Conservation (phyloP, 2,888 invertebrate species). For the Callyntrura guangdongensis region DNA sequence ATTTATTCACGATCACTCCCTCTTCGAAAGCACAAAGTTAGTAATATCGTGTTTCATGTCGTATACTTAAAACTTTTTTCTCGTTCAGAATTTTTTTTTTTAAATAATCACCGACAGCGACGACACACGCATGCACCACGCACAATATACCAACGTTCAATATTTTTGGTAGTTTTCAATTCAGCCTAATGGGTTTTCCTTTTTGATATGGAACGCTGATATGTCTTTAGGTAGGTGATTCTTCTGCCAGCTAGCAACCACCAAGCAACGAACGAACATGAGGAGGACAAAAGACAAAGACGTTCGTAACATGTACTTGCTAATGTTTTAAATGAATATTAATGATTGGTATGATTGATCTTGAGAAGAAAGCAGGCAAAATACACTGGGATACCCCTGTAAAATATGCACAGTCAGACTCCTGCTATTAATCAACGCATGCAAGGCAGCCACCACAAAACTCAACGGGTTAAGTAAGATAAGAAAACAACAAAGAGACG, state of each 20-base stretch:
- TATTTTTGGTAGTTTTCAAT: not conserved
- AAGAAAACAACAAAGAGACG: constrained; percentile 35
- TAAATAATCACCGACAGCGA: not conserved
- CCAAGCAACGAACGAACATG: not conserved
- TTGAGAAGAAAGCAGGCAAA: constrained; percentile 37
- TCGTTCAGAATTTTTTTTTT: not conserved
- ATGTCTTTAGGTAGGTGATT: not conserved
- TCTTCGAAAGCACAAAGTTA: not conserved
- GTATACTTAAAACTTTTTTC: too few species aligned
- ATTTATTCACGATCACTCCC: constrained; percentile 41
- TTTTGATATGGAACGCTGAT: not conserved
- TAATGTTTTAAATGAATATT: constrained; percentile 37
- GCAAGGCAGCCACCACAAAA: not conserved
- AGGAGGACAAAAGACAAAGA: not conserved
- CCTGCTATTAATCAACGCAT: not conserved
- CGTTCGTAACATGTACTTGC: not conserved
- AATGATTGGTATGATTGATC: constrained; percentile 49
- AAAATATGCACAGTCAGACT: constrained; percentile 30
- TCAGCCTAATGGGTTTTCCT: not conserved
- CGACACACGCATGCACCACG: constrained; percentile 27
- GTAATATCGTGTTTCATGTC: not conserved
- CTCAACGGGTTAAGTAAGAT: not conserved
- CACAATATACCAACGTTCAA: not conserved
- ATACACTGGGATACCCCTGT: not conserved
- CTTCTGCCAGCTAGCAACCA: constrained; percentile 1